Evolutionary conservation across 1,140 invertebrate genomes (phyloP), one percentile per base, ranked within the genome.

Genomic region (Marisa cornuarietis): DNA sequence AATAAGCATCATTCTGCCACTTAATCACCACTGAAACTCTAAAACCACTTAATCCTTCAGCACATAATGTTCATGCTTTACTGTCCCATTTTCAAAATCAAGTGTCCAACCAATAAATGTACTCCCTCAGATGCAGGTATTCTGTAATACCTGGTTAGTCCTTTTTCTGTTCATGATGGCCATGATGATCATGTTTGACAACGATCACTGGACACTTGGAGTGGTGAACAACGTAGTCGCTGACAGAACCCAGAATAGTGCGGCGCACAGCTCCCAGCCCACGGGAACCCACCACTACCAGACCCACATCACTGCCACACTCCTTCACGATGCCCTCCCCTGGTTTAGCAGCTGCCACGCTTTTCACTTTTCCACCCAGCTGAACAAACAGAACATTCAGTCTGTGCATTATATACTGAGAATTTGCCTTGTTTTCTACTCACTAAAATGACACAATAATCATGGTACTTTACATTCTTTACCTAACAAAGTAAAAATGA

Each of bases 151-250:
- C 13, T 13, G 26, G 65, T 9, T 68, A 68, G 9, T 68, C 65
- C 22, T 68, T 68, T 11, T 68, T 68, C 22, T n/a, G 65, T 13
- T 31, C 65, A 13, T 51, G 65, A 31, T 76, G 74, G 62, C 62
- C 62, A 61, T 76, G 74, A 51, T 71, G 52, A 31, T 78, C 78
- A 26, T 82, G 81, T 31, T 82, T 82, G 75, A 76, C 79, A 5
- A 87, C 82, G 22, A 86, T 62, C n/a, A 87, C 85, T 11, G 86
- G 86, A 7, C 85, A 79, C 51, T 81, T 76, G 62, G 83, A 82
- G 78, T 88, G 86, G 72, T 88, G 87, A 16, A 87, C 76, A 13
- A 86, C 65, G 75, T 86, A 88, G 61, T 88, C 87, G 31, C 87
- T 87, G 71, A 86, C 83, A 24, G 85, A 86, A 42, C 87, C 87